These are phyloP conservation scores for Atractosteus spatula DNA, from an alignment of 2,113 vertebrate genomes.

Conservation along the genomic window DNA sequence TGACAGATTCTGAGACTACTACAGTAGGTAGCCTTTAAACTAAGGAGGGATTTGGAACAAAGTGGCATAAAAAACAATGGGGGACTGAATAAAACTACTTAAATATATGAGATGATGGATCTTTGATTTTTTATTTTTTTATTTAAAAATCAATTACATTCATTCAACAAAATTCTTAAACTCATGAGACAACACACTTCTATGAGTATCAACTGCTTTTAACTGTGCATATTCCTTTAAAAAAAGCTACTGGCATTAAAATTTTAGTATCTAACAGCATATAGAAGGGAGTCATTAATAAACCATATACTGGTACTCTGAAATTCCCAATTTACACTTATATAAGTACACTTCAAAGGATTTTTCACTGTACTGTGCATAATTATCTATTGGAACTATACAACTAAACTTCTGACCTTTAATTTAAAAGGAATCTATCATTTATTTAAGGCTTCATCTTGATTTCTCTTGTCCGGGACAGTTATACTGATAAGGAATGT, in stretches of 20 bases:
- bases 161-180: too few relatives aligned
- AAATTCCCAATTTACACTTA: neutral
- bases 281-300: neutral
- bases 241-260: neutral
- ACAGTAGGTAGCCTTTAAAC: conserved; percentile 7
- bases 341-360: neutral
- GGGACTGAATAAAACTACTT: neutral
- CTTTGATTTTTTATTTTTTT: too few relatives aligned
- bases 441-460: too few relatives aligned
- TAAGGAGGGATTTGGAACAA: conserved; percentile 30
- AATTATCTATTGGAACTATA: neutral
- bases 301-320: neutral
- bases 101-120: neutral
- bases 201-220: neutral
- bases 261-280: neutral
- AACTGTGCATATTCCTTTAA: neutral
- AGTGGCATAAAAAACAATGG: conserved; percentile 12
- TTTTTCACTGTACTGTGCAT: neutral
- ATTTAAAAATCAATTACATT: too few relatives aligned
- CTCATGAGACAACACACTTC: neutral
- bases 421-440: too few relatives aligned
- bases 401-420: neutral
- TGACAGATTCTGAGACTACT: neutral
- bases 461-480: neutral
- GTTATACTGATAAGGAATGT: neutral